A percentile compares a stretch with the other conserved stretches of the same genome.
These are phyloP conservation scores for Drosophila tsacasi DNA, from an alignment of 1,140 invertebrate species.

Conservation along the genomic window DNA sequence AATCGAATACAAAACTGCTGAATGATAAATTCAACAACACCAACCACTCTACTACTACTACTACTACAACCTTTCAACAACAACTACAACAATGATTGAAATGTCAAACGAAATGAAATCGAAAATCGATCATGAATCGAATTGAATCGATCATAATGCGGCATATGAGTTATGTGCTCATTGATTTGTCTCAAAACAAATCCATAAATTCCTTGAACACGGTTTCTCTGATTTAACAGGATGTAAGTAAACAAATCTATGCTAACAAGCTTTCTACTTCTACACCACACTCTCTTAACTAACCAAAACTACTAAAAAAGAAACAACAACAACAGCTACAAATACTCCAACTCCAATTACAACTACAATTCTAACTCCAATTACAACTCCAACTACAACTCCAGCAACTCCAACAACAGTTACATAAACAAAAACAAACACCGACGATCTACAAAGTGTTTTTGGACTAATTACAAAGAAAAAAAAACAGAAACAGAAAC, in stretches of 20 bases:
- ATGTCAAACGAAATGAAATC: conserved; percentile 36
- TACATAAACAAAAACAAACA: conserved; percentile 12
- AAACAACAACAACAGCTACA: conserved; percentile 16
- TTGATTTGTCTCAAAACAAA: conserved; percentile 67
- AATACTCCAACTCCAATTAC: conserved; percentile 5
- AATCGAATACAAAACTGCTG: conserved; percentile 39
- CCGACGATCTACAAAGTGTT: conserved; percentile 27
- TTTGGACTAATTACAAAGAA: conserved; percentile 24
- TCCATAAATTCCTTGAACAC: conserved; percentile 66
- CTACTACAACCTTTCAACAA: conserved; percentile 35
- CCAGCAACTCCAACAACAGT: conserved; percentile 17
- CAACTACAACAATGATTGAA: conserved; percentile 53
- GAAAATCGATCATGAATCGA: conserved; percentile 23
- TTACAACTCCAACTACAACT: conserved; percentile 14
- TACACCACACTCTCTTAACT: conserved; percentile 27
- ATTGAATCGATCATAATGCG: conserved; percentile 56
- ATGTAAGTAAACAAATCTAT: conserved; percentile 75
- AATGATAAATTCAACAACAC: conserved; percentile 51
- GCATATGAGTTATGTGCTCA: conserved; percentile 54
- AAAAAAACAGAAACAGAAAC: neutral
- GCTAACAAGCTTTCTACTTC: conserved; percentile 40
- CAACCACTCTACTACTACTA: conserved; percentile 35
- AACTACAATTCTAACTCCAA: conserved; percentile 23
- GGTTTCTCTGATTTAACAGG: conserved; percentile 71
- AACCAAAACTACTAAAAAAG: conserved; percentile 23